Evolutionary conservation across 1,140 invertebrate species (phyloP).

Genomic region (Lepidotrigona ventralis): DNA sequence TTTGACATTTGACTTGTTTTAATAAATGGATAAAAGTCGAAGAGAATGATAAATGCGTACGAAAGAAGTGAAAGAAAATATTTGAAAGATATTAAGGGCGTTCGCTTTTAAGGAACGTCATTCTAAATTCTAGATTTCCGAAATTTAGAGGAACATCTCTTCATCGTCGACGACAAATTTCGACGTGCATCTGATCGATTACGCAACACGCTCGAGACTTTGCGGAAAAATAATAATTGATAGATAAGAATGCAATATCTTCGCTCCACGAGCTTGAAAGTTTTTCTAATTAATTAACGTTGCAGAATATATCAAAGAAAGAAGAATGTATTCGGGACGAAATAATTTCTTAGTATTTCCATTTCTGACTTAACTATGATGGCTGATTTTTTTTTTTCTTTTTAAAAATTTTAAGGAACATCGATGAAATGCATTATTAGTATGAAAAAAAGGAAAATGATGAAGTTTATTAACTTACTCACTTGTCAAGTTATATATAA

Average conservation of each 20-base stretch:
- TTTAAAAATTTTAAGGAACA: too few species aligned
- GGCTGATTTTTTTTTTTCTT: too few species aligned
- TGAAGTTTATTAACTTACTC: too few species aligned
- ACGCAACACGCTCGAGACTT: background rate
- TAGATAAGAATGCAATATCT: background rate
- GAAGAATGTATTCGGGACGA: background rate
- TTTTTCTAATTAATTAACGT: background rate
- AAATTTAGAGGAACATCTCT: background rate
- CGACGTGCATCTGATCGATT: background rate
- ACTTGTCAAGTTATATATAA: too few species aligned
- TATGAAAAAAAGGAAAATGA: too few species aligned
- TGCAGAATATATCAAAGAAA: background rate
- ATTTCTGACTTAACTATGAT: background rate
- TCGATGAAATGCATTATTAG: too few species aligned
- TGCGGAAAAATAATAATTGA: constrained; percentile 27
- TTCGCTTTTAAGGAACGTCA: background rate
- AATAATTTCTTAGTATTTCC: background rate
- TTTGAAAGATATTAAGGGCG: too few species aligned
- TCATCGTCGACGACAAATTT: background rate
- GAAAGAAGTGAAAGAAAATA: too few species aligned
- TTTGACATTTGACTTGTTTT: background rate
- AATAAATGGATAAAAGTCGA: too few species aligned
- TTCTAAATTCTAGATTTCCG: background rate
- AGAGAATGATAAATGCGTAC: too few species aligned
- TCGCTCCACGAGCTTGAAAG: background rate